A percentile compares a stretch with the other conserved stretches of the same genome.
These are phyloP conservation scores for Pyrgus malvae DNA, from an alignment of 2,888 invertebrate genomes.

Conservation along the genomic window DNA sequence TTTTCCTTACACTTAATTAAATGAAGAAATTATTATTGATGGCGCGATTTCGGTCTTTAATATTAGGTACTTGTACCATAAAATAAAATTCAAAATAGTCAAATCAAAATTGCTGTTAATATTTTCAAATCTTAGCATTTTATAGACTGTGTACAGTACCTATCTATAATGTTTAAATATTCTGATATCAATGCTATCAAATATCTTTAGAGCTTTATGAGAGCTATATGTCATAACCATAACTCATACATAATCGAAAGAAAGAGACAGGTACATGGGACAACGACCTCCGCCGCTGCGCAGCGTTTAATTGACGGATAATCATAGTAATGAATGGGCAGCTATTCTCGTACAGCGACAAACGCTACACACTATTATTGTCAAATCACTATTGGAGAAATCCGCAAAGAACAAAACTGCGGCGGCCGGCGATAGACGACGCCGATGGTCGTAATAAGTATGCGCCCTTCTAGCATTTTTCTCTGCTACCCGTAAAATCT, in stretches of 20 bases:
- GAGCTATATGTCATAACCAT: conserved; percentile 12
- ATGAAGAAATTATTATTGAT: too few species aligned
- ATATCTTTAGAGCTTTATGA: background rate
- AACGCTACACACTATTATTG: conserved; percentile 53
- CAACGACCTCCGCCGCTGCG: conserved; percentile 60
- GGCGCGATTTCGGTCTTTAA: too few species aligned
- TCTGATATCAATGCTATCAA: too few species aligned
- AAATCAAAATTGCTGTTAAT: too few species aligned
- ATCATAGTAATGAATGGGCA: conserved; percentile 67
- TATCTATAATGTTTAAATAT: too few species aligned
- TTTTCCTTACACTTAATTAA: too few species aligned
- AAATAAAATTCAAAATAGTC: too few species aligned
- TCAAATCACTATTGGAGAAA: conserved; percentile 66
- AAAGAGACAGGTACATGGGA: conserved; percentile 25
- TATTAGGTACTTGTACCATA: too few species aligned
- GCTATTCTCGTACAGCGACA: conserved; percentile 50
- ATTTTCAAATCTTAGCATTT: too few species aligned
- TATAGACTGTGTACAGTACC: too few species aligned
- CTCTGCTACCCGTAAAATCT: conserved; percentile 57
- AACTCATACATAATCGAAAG: too few species aligned
- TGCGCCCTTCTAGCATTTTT: conserved; percentile 70
- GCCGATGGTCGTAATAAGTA: conserved; percentile 51
- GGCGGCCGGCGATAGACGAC: conserved; percentile 32
- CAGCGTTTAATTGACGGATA: conserved; percentile 60
- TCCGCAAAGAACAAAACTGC: conserved; percentile 45